These are phyloP conservation scores for Pristis pectinata DNA, from an alignment of 2,797 vertebrate species.

Conservation along the genomic window DNA sequence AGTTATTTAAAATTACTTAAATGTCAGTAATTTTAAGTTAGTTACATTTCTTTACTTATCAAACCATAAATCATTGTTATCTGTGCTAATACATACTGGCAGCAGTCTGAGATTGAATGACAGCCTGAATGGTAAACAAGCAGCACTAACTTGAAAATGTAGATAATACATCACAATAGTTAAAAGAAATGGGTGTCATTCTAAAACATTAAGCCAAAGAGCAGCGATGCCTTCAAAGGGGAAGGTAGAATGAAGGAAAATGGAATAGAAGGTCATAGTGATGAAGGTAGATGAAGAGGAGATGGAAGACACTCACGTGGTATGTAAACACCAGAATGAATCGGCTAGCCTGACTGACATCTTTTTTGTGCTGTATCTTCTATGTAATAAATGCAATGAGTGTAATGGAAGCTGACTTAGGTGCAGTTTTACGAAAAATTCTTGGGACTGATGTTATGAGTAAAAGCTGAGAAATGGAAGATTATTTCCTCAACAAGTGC, in stretches of 20 bases:
- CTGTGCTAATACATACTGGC: background rate
- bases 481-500: background rate
- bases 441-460: no score
- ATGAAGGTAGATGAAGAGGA: background rate
- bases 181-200: background rate
- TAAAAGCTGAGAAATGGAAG: background rate
- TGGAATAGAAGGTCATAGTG: background rate
- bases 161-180: background rate
- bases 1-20: background rate
- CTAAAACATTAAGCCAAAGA: background rate
- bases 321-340: background rate
- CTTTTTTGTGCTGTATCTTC: background rate
- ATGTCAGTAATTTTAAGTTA: background rate
- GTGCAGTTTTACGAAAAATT: no score
- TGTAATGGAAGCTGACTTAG: background rate
- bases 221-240: no score
- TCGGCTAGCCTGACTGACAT: background rate
- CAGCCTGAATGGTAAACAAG: background rate
- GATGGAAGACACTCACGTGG: background rate
- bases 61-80: background rate
- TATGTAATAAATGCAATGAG: background rate
- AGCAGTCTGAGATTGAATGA: background rate
- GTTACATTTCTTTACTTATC: background rate
- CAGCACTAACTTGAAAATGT: background rate
- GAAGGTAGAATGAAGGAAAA: background rate